Evolutionary conservation across 2,888 invertebrate species (phyloP).

Genomic region (Microplitis manilae): DNA sequence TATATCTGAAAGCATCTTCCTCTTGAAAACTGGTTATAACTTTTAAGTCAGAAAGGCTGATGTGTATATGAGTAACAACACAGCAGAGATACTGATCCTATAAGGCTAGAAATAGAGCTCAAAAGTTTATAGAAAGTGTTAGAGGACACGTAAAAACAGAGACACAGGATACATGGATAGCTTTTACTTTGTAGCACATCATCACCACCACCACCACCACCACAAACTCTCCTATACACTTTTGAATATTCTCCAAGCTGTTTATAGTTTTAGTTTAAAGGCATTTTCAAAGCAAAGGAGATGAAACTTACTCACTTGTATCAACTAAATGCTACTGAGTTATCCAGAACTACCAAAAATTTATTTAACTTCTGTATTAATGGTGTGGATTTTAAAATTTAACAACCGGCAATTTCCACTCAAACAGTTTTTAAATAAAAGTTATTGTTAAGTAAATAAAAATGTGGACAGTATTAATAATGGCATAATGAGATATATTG

Average conservation of each 20-base stretch:
- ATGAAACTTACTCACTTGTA: background rate
- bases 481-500: background rate
- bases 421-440: too few species aligned
- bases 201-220: background rate
- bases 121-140: background rate
- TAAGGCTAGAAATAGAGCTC: background rate
- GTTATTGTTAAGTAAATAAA: too few species aligned
- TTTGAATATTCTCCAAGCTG: background rate
- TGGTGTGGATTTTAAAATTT: too few species aligned
- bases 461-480: background rate
- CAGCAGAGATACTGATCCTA: background rate
- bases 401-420: too few species aligned
- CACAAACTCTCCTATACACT: background rate
- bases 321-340: background rate
- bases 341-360: too few species aligned
- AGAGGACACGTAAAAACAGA: background rate
- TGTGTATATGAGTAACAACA: background rate
- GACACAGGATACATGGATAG: background rate
- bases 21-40: conserved; percentile 1
- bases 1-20: background rate
- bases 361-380: too few species aligned
- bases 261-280: background rate
- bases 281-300: background rate
- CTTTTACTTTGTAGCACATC: background rate
- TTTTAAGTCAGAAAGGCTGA: background rate